These are phyloP conservation scores for Cataglyphis hispanica DNA, from an alignment of 1,140 invertebrate species.

Conservation along the genomic window DNA sequence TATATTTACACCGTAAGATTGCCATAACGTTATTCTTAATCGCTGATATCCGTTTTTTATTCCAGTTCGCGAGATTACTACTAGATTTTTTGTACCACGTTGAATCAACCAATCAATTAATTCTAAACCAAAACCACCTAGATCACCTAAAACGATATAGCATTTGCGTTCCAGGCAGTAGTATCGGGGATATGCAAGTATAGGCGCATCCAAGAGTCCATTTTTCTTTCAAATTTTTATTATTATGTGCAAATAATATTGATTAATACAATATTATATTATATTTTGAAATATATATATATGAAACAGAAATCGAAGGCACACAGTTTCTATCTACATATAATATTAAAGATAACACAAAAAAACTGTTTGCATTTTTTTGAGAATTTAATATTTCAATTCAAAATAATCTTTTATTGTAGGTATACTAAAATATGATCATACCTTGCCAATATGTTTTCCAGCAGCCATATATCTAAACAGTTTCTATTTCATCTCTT, in stretches of 20 bases:
- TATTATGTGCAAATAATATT: constrained; percentile 84
- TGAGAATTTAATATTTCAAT: background rate
- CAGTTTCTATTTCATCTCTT: background rate
- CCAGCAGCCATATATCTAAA: constrained; percentile 89
- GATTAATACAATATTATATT: no score
- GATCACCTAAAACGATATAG: constrained; percentile 89
- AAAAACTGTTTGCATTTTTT: no score
- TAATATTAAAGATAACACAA: no score
- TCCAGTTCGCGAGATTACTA: constrained; percentile 91
- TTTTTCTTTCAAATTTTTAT: constrained; percentile 87
- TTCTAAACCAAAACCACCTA: constrained; percentile 94
- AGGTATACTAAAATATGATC: background rate
- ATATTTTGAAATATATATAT: no score
- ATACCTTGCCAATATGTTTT: constrained; percentile 91
- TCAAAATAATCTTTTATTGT: background rate
- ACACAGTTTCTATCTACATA: no score
- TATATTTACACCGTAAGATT: constrained; percentile 86
- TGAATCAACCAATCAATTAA: constrained; percentile 91
- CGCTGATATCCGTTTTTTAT: constrained; percentile 91
- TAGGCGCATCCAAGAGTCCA: constrained; percentile 61
- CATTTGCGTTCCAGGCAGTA: constrained; percentile 84
- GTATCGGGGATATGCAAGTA: constrained; percentile 86
- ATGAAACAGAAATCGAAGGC: no score
- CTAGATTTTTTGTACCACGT: constrained; percentile 90
- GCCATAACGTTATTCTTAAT: constrained; percentile 85